A percentile compares a stretch with the other conserved stretches of the same genome.
Evolutionary conservation across 30 jellyfish, hydroid and myxozoan species (phyloP).

Genomic region (Turritopsis dohrnii): DNA sequence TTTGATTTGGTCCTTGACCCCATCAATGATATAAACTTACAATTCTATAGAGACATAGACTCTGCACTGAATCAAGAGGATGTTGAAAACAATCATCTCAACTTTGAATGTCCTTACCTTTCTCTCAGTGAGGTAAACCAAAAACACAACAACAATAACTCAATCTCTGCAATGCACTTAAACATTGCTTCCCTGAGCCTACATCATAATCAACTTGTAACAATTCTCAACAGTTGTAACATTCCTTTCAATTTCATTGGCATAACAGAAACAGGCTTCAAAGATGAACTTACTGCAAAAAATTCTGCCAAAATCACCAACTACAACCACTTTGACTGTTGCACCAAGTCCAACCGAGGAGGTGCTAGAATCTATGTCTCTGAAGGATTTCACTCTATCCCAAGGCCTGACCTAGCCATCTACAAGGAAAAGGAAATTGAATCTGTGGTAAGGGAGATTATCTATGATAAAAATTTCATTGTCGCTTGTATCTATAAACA

Average conservation of each 20-base stretch:
- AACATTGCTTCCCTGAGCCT: not conserved
- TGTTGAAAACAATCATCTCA: not conserved
- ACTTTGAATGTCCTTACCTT: no score
- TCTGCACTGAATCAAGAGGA: not conserved
- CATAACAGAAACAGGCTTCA: not conserved
- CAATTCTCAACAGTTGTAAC: not conserved
- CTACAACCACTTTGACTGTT: slow-evolving; percentile 1
- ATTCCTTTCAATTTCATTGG: not conserved
- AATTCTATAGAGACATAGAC: not conserved
- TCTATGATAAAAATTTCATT: not conserved
- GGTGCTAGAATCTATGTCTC: slow-evolving; percentile 2
- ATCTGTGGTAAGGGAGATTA: not conserved
- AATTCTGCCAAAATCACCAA: no score
- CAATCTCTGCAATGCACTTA: not conserved
- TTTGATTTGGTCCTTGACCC: not conserved
- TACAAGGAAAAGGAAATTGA: not conserved
- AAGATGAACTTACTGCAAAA: no score
- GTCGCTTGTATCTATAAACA: not conserved
- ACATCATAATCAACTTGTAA: not conserved
- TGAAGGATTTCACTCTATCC: not conserved
- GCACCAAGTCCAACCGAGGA: slow-evolving; percentile 1
- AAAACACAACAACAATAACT: not conserved
- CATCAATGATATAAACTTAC: not conserved
- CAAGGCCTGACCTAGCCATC: not conserved
- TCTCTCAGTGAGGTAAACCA: not conserved